Conservation (phyloP, 1,140 invertebrate genomes). For the Lucilia sericata region DNA sequence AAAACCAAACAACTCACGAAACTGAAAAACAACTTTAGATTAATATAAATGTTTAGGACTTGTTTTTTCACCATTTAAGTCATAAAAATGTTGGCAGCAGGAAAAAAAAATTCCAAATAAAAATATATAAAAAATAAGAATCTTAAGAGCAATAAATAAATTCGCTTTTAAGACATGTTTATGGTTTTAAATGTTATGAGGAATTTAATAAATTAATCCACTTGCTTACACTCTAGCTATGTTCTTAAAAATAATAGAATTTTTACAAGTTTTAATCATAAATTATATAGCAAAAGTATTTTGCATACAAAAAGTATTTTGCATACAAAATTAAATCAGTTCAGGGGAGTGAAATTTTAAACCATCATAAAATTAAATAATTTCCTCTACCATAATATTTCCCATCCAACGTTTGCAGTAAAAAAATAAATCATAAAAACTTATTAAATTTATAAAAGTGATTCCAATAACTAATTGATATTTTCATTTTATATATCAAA, state of each 20-base stretch:
- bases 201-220: background rate
- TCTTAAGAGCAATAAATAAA: constrained; percentile 5
- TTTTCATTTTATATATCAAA: too few species aligned
- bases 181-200: background rate
- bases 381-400: too few species aligned
- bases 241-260: background rate
- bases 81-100: background rate
- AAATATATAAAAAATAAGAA: background rate
- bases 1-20: background rate
- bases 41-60: background rate
- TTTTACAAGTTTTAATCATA: background rate
- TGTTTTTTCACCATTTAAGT: constrained; percentile 10
- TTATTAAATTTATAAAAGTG: too few species aligned
- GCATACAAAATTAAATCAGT: too few species aligned
- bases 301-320: too few species aligned
- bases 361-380: too few species aligned
- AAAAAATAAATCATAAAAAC: too few species aligned
- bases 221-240: background rate
- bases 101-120: background rate
- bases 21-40: background rate
- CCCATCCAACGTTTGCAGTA: too few species aligned
- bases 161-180: constrained; percentile 9
- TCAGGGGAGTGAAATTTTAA: too few species aligned
- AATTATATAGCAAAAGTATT: background rate
- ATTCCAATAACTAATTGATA: too few species aligned